A percentile compares a stretch with the other conserved stretches of the same genome.
Evolutionary conservation across 2,888 invertebrate genomes (phyloP).

Genomic region (Merodon equestris): DNA sequence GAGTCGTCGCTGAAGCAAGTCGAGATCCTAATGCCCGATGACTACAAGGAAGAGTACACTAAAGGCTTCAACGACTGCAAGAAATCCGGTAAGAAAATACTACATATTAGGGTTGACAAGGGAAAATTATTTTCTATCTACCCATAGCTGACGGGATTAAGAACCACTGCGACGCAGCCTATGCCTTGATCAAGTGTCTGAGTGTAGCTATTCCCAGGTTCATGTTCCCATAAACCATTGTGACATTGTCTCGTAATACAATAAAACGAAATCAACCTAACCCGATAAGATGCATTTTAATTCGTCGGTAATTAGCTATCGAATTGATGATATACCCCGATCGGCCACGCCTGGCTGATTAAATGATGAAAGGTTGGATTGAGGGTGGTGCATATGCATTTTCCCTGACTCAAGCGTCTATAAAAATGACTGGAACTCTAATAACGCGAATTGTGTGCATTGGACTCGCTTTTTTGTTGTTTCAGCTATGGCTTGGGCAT

Average conservation of each 20-base stretch:
- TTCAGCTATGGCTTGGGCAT: no score
- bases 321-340: no score
- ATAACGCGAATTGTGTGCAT: no score
- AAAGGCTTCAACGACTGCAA: slow-evolving; percentile 74
- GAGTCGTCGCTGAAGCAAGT: slow-evolving; percentile 77
- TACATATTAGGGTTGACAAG: no score
- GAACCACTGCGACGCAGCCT: slow-evolving; percentile 76
- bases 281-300: no score
- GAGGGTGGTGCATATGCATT: slow-evolving; percentile 17
- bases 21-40: slow-evolving; percentile 76
- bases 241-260: no score
- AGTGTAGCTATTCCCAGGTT: slow-evolving; percentile 72
- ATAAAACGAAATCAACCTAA: no score
- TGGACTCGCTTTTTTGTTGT: no score
- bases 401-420: no score
- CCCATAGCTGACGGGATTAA: slow-evolving; percentile 74
- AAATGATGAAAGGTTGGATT: slow-evolving; percentile 31
- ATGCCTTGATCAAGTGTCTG: slow-evolving; percentile 73
- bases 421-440: no score
- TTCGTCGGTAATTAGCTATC: no score
- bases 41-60: slow-evolving; percentile 73
- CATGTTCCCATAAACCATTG: slow-evolving; percentile 72
- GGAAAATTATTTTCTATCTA: not conserved
- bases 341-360: slow-evolving; percentile 7
- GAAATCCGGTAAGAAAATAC: slow-evolving; percentile 67